A percentile compares a stretch with the other conserved stretches of the same genome.
These are phyloP conservation scores for Drosophila saltans DNA, from an alignment of 1,140 invertebrate genomes.

Conservation along the genomic window DNA sequence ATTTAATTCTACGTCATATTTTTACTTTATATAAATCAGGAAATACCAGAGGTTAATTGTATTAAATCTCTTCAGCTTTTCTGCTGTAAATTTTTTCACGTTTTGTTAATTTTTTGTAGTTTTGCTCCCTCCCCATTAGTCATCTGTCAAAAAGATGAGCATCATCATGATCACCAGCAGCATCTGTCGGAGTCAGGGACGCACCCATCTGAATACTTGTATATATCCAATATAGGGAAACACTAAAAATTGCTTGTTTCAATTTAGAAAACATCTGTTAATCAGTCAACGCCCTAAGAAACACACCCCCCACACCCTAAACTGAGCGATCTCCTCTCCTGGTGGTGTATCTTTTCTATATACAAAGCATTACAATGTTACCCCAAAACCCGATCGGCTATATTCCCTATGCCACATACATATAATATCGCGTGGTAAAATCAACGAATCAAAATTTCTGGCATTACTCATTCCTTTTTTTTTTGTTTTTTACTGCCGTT, in stretches of 20 bases:
- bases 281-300: constrained; percentile 57
- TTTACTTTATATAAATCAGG: no score
- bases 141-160: constrained; percentile 1
- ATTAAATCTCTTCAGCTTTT: no score
- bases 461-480: constrained; percentile 50
- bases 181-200: not conserved
- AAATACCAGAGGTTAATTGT: no score
- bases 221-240: constrained; percentile 26
- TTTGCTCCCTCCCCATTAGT: not conserved
- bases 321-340: not conserved
- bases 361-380: constrained; percentile 13
- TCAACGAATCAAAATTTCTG: constrained; percentile 55
- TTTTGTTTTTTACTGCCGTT: constrained; percentile 34
- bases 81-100: not conserved
- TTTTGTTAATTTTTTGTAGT: not conserved
- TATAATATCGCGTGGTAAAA: constrained; percentile 49
- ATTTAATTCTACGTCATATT: no score
- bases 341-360: constrained; percentile 4
- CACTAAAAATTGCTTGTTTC: constrained; percentile 30
- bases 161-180: not conserved
- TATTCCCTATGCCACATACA: constrained; percentile 4
- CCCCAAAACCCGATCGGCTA: constrained; percentile 27
- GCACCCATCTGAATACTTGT: constrained; percentile 15
- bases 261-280: constrained; percentile 73
- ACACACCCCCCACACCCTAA: not conserved